Evolutionary conservation across 30 jellyfish, hydroid and myxozoan species (phyloP), one percentile per base, ranked within the genome.

Genomic region (Chironex yamaguchii): DNA sequence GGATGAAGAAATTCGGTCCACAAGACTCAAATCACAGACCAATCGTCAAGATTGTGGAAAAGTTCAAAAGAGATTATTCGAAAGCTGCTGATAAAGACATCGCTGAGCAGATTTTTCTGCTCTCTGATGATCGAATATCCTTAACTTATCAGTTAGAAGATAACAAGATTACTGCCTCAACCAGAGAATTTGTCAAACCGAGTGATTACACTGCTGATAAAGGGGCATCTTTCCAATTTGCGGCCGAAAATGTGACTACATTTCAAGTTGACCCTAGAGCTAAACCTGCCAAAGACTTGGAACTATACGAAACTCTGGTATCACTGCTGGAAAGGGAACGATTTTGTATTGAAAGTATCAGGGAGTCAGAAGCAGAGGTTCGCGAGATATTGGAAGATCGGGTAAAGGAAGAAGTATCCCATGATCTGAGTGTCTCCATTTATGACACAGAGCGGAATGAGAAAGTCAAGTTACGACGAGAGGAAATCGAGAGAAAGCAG

Each of bases 361-460:
- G 96, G 17, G 98, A 92, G 24, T 92, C 98, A 0, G 98, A 92
- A 72, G 95, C 86, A 32, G 98, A 92, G 96, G 95, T 87, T 0
- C 71, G 97, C 21, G 97, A 92, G 58, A 92, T 92, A 42, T 81
- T 92, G 14, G 94, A 82, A 22, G 93, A 82, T 4, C 35, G 98
- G 58, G 29, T 87, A 68, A 87, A 90, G 36, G 97, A 92, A 64
- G 98, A 92, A 62, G 42, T 89, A 53, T 63, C 58, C 12, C 67
- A 91, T 20, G 93, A 80, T 49, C 53, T 92, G 62, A 2, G 62
- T 20, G 98, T 92, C 0, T 87, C 98, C 51, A 93, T 92, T 36
- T 92, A 92, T 66, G 98, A 92, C 34, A 92, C 98, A 4, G 98
- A 88, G 67, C 51, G 98, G 67, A 92, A 92, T 58, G 97, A 81